Evolutionary conservation across 2,888 invertebrate genomes (phyloP).

Genomic region (Malacosoma neustria): DNA sequence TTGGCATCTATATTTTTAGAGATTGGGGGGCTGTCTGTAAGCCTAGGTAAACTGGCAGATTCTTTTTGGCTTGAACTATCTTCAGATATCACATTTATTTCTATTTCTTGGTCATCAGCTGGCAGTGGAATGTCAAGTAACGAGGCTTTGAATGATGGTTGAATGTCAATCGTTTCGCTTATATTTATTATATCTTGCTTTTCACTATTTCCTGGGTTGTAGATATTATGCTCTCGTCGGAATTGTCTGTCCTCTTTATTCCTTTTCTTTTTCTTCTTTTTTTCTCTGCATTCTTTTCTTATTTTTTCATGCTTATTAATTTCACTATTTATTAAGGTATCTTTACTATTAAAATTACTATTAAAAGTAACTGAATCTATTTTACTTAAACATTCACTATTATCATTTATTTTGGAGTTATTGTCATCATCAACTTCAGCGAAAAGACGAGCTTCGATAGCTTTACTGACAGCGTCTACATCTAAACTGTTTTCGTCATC

Average conservation of each 20-base stretch:
- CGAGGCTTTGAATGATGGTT: conserved; percentile 41
- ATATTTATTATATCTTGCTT: conserved; percentile 30
- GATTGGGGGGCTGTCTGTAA: conserved; percentile 77
- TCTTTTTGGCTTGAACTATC: conserved; percentile 51
- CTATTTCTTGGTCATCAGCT: conserved; percentile 26
- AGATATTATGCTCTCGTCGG: conserved; percentile 80
- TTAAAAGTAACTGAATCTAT: not conserved
- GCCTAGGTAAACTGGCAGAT: conserved; percentile 77
- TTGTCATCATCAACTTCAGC: conserved; percentile 76
- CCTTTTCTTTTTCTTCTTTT: conserved; percentile 90
- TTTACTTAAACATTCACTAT: conserved; percentile 19
- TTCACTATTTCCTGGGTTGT: conserved; percentile 69
- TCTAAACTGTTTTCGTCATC: conserved; percentile 88
- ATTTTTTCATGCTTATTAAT: conserved; percentile 42
- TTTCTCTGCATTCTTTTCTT: conserved; percentile 80
- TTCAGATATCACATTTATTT: conserved; percentile 33
- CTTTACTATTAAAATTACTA: conserved; percentile 1
- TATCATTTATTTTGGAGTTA: conserved; percentile 45
- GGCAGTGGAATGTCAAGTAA: conserved; percentile 55
- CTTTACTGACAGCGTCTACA: conserved; percentile 86
- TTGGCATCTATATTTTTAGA: conserved; percentile 18
- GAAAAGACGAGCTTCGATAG: conserved; percentile 86
- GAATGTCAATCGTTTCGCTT: conserved; percentile 24
- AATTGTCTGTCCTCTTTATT: conserved; percentile 85
- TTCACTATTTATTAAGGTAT: conserved; percentile 4